Evolutionary conservation across 2,797 vertebrate species (phyloP).

Genomic region (Tadarida brasiliensis): DNA sequence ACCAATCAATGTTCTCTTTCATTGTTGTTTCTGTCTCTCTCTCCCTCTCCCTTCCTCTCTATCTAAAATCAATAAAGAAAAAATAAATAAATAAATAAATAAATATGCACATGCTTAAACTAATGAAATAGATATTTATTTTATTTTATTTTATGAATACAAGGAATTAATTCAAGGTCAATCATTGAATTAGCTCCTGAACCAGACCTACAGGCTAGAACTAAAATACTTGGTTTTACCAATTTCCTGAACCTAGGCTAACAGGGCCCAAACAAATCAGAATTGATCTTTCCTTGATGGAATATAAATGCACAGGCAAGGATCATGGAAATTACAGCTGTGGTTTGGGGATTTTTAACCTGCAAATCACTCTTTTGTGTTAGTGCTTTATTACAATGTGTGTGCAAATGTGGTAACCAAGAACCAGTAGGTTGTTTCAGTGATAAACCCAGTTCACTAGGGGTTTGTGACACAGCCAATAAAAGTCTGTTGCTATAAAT

Average conservation of each 20-base stretch:
- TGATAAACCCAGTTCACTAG: background rate
- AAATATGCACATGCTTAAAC: constrained; percentile 43
- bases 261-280: background rate
- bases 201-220: background rate
- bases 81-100: background rate
- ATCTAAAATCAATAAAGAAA: no score
- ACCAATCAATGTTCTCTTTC: no score
- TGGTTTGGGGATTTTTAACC: constrained; percentile 65
- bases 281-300: constrained; percentile 50
- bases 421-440: constrained; percentile 56
- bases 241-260: background rate
- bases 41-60: no score
- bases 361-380: constrained; percentile 20
- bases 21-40: no score
- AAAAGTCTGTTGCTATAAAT: constrained; percentile 26
- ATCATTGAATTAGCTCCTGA: background rate
- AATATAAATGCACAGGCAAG: constrained; percentile 36
- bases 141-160: constrained; percentile 42
- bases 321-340: constrained; percentile 4
- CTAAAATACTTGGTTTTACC: background rate
- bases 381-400: background rate
- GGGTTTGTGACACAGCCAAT: constrained; percentile 53
- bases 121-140: constrained; percentile 10
- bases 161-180: background rate
- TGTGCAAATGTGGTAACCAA: constrained; percentile 66